phyloP scores from a whole-genome alignment of 2,797 vertebrate species.

The Brotula barbata region DNA sequence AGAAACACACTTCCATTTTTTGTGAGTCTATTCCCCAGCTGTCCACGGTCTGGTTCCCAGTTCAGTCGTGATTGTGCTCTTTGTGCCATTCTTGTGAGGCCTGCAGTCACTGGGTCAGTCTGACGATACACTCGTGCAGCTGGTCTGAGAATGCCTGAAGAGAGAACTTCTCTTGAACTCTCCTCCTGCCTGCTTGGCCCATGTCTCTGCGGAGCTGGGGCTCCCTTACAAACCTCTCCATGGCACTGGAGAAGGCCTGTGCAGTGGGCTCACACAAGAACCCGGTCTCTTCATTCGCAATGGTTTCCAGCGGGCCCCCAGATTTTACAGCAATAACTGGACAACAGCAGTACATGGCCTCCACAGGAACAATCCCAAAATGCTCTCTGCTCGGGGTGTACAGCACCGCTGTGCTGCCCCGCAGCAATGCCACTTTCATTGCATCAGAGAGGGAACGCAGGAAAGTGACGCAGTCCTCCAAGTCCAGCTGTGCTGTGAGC shows the following conservation, averaged over 20 bases:
- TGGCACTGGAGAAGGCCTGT: constrained; percentile 85
- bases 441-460: constrained; percentile 90
- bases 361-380: constrained; percentile 96
- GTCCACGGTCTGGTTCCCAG: constrained; percentile 22
- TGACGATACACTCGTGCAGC: constrained; percentile 84
- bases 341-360: constrained; percentile 94
- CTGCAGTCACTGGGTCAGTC: constrained; percentile 78
- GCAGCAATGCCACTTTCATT: constrained; percentile 88
- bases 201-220: constrained; percentile 84
- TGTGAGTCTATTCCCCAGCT: constrained; percentile 2
- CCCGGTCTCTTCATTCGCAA: constrained; percentile 86
- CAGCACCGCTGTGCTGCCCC: constrained; percentile 83
- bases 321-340: constrained; percentile 94
- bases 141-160: constrained; percentile 88
- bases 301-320: constrained; percentile 92
- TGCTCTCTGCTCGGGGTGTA: constrained; percentile 97
- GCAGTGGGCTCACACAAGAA: constrained; percentile 89
- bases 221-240: constrained; percentile 86
- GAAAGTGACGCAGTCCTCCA: constrained; percentile 87
- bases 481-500: constrained; percentile 73
- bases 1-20: constrained; percentile 24
- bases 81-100: not conserved
- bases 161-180: constrained; percentile 90
- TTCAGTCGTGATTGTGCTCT: constrained; percentile 6
- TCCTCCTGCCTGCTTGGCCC: constrained; percentile 88